A percentile compares a stretch with the other conserved stretches of the same genome.
These are phyloP conservation scores for Centropyge bicolor DNA, from an alignment of 2,797 vertebrate genomes.

Conservation along the genomic window DNA sequence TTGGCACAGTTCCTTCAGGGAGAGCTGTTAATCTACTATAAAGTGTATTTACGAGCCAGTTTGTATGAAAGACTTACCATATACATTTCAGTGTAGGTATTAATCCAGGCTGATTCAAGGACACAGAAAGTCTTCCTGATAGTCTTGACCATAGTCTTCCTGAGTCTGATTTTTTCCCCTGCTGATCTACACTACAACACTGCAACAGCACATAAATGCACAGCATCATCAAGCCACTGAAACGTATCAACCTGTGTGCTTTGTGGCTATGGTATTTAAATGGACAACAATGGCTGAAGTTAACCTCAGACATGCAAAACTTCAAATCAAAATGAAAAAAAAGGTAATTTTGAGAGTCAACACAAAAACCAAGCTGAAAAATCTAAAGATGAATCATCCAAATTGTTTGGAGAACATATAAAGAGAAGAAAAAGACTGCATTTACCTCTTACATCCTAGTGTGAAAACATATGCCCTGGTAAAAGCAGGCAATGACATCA, in stretches of 20 bases:
- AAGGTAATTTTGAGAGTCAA: not conserved
- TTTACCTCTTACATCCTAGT: not conserved
- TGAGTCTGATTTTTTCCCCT: slow-evolving; percentile 14
- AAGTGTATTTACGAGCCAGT: not conserved
- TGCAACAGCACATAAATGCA: not conserved
- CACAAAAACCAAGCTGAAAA: not conserved
- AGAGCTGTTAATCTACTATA: not conserved
- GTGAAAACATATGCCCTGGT: not conserved
- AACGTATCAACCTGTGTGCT: not conserved
- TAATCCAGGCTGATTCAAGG: slow-evolving; percentile 2
- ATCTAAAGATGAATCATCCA: not conserved
- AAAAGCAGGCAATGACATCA: not conserved
- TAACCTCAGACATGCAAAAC: slow-evolving; percentile 5
- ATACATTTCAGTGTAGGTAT: not conserved
- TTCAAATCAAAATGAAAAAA: not conserved
- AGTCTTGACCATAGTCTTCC: too few species aligned
- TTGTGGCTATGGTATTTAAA: not conserved
- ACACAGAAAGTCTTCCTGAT: not conserved
- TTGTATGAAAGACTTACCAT: not conserved
- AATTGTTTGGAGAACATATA: not conserved
- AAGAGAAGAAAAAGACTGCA: not conserved
- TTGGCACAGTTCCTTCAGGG: not conserved
- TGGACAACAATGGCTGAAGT: not conserved
- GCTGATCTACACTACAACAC: not conserved
- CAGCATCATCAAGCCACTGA: not conserved